Conservation (phyloP, 2,888 invertebrate genomes). For the Eupithecia tripunctaria region DNA sequence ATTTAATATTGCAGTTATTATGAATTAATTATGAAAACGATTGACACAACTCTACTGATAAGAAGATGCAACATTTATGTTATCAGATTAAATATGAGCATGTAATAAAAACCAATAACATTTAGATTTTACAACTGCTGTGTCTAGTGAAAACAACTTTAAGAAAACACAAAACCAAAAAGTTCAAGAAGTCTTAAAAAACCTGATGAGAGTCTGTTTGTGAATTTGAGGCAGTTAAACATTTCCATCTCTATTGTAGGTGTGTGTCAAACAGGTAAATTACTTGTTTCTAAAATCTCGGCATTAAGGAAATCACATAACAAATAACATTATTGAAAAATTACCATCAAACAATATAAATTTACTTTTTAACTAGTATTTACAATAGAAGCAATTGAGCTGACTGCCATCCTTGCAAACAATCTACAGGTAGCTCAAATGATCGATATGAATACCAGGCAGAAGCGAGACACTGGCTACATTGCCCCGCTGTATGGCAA, state of each 20-base stretch:
- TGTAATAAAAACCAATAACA: not conserved
- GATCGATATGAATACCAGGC: too few relatives aligned
- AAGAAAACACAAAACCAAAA: not conserved
- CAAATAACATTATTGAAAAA: too few relatives aligned
- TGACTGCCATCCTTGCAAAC: too few relatives aligned
- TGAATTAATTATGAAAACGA: conserved; percentile 1
- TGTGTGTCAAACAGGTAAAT: not conserved
- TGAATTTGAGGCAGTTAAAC: not conserved
- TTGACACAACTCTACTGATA: not conserved
- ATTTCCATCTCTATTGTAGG: too few relatives aligned
- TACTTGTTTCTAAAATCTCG: not conserved
- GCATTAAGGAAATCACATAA: not conserved
- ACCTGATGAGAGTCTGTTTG: not conserved
- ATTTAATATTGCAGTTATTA: not conserved
- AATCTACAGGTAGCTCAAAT: too few relatives aligned
- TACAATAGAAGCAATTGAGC: too few relatives aligned
- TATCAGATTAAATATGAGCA: not conserved
- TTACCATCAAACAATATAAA: too few relatives aligned
- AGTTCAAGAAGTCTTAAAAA: not conserved
- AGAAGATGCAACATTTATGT: not conserved
- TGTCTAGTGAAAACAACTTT: not conserved
- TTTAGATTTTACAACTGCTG: not conserved
- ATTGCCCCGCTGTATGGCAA: too few relatives aligned
- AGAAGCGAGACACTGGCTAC: too few relatives aligned
- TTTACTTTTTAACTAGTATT: too few relatives aligned